Evolutionary conservation across 2,113 vertebrate genomes (phyloP).

Genomic region (Phrynocephalus versicolor): DNA sequence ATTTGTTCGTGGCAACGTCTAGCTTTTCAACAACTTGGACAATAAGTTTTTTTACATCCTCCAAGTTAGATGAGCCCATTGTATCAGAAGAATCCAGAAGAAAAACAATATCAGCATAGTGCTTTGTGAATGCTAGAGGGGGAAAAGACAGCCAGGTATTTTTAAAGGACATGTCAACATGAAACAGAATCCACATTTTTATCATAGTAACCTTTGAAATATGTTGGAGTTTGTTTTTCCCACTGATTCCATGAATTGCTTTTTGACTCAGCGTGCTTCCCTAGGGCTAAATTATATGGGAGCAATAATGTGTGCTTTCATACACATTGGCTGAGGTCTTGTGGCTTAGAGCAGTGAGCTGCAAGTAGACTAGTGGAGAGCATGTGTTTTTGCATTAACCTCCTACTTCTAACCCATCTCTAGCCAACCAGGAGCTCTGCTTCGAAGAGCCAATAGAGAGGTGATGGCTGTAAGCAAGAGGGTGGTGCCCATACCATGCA

Average conservation of each 20-base stretch:
- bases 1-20: constrained; percentile 67
- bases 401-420: too few relatives aligned
- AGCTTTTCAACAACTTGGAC: constrained; percentile 60
- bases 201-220: not conserved
- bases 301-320: not conserved
- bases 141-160: not conserved
- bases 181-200: not conserved
- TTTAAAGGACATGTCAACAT: not conserved
- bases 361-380: too few relatives aligned
- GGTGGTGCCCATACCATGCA: too few relatives aligned
- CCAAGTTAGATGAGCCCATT: constrained; percentile 50
- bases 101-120: constrained; percentile 82
- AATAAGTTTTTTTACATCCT: constrained; percentile 63
- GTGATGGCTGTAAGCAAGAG: too few relatives aligned
- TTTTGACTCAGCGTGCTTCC: not conserved
- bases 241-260: not conserved
- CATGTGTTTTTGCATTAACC: too few relatives aligned
- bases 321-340: not conserved
- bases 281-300: not conserved
- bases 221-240: not conserved
- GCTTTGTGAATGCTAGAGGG: constrained; percentile 68
- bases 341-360: too few relatives aligned
- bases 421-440: too few relatives aligned
- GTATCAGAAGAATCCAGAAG: constrained; percentile 76
- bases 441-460: too few relatives aligned